A percentile compares a stretch with the other conserved stretches of the same genome.
Conservation (phyloP, 2,113 vertebrate species). For the Aptenodytes forsteri region DNA sequence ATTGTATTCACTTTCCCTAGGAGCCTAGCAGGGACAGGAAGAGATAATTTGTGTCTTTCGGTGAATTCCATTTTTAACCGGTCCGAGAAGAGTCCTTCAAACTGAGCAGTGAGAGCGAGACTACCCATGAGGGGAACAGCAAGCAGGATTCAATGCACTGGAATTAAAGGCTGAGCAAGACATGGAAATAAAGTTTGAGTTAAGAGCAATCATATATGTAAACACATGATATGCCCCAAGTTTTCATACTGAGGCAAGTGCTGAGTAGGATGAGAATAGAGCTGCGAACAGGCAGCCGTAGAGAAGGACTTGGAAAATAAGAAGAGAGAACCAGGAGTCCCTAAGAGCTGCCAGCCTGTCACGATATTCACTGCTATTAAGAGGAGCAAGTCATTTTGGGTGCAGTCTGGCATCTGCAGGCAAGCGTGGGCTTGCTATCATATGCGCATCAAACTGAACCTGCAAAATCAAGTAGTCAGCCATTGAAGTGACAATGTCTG, state of each 20-base stretch:
- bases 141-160: not conserved
- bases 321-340: not conserved
- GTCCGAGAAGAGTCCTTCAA: not conserved
- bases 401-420: slow-evolving; percentile 18
- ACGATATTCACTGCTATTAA: not conserved
- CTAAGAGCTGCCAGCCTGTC: not conserved
- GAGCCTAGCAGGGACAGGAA: not conserved
- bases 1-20: not conserved
- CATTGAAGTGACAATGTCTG: not conserved
- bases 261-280: not conserved
- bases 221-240: not conserved
- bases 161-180: not conserved
- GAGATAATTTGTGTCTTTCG: not conserved
- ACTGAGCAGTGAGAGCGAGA: not conserved
- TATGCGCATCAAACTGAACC: not conserved
- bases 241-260: not conserved
- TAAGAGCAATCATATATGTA: not conserved
- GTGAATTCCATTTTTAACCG: not conserved
- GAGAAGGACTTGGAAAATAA: not conserved
- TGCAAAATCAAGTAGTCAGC: slow-evolving; percentile 5
- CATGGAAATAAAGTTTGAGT: not conserved
- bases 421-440: not conserved
- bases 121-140: rapidly evolving
- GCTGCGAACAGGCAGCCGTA: not conserved
- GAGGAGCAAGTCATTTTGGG: not conserved